Evolutionary conservation across 2,113 vertebrate species (phyloP), one percentile per base, ranked within the genome.

Genomic region (Cyprinodon variegatus): DNA sequence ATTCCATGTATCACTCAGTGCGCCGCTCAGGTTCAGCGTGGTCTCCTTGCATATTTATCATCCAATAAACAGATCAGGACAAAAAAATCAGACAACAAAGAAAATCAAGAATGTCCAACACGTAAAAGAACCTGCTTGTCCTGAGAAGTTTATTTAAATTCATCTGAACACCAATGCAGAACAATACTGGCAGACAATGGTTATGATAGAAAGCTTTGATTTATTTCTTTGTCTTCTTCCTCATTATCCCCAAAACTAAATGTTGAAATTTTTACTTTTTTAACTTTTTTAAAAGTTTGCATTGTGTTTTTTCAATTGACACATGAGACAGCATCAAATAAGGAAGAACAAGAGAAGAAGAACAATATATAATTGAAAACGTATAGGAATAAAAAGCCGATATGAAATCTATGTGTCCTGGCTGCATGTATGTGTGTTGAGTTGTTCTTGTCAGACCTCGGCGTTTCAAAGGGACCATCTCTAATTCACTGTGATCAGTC

Each of bases 401-500:
- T 20, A 39, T 10, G 57, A 70, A 70, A 38, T 36, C 65, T 41
- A 22, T 41, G 64, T 39, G 11, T 73, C 39, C 57, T 61, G 50
- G 29, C 70, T 57, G 50, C 50, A n/a, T 57, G 2, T 57, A 20
- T 50, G 11, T 22, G 57, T 63, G 65, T 22, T 12, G 10, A 73
- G 68, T 50, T n/a, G 43, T 70, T 78, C 68, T 74, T 4, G 3
- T 53, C 68, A 13, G 50, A 13, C 68, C 10, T 20, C 53, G 7
- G 68, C 13, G 3, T 61, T 20, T 75, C 77, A 60, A 70, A 81
- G 41, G 71, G 5, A 29, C 73, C 50, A 72, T 91, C 80, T 84
- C 46, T 43, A 62, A 86, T 86, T 90, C 85, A 48, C 83, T 76
- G 76, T 84, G 85, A 89, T 92, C 91, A 70, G 65, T 2, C 85